Conservation (phyloP, 2,797 vertebrate genomes). For the Xyrichtys novacula region DNA sequence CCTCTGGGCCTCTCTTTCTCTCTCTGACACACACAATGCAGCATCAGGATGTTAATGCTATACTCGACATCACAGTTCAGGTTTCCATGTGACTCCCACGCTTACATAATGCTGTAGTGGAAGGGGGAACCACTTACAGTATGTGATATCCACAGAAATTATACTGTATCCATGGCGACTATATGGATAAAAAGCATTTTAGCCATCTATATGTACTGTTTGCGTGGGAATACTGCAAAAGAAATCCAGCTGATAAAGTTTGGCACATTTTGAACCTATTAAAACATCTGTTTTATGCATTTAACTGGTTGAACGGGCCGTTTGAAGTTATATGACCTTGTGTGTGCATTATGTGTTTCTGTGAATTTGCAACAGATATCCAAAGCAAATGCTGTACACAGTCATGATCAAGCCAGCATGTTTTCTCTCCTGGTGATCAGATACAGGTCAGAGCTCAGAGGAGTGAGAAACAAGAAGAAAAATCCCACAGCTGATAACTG, state of each 20-base stretch:
- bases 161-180: conserved; percentile 18
- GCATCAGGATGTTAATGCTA: conserved; percentile 74
- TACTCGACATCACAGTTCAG: conserved; percentile 66
- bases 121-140: conserved; percentile 62
- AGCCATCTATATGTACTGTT: not conserved
- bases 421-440: conserved; percentile 11
- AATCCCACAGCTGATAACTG: not conserved
- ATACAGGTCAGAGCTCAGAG: conserved; percentile 3
- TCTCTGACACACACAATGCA: conserved; percentile 54
- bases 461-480: not conserved
- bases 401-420: not conserved
- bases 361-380: conserved; percentile 15
- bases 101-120: conserved; percentile 70
- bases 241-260: not conserved
- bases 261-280: not conserved
- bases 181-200: not conserved
- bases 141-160: conserved; percentile 33
- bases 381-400: not conserved
- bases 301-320: not conserved
- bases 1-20: conserved; percentile 72
- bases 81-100: conserved; percentile 69
- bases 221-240: not conserved
- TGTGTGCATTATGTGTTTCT: not conserved
- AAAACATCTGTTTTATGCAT: not conserved
- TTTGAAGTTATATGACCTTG: not conserved